A percentile compares a stretch with the other conserved stretches of the same genome.
Conservation (phyloP, 1,140 invertebrate genomes). For the Lysiphlebus fabarum region DNA sequence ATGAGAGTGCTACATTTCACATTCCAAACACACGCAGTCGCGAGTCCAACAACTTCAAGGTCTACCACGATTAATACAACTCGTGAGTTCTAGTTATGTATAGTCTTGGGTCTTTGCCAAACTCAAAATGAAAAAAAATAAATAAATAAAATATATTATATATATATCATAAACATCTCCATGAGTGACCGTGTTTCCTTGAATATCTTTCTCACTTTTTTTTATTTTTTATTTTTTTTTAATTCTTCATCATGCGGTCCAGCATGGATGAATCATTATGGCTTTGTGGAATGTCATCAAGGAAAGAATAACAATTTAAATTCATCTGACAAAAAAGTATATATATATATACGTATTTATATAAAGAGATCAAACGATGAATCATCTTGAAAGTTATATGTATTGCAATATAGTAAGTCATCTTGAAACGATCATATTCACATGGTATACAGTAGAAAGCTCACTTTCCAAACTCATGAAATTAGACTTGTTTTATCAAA, state of each 20-base stretch:
- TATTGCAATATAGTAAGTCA: no score
- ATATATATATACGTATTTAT: slow-evolving; percentile 13
- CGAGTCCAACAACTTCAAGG: neutral
- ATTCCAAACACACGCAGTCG: slow-evolving; percentile 11
- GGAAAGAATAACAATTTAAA: slow-evolving; percentile 21
- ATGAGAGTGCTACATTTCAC: slow-evolving; percentile 23
- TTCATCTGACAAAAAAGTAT: no score
- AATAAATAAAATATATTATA: slow-evolving; percentile 3
- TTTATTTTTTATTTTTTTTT: no score
- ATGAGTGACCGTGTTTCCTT: slow-evolving; percentile 1
- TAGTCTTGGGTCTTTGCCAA: slow-evolving; percentile 9
- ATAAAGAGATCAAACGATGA: slow-evolving; percentile 10
- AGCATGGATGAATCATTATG: slow-evolving; percentile 23
- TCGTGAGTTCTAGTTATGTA: slow-evolving; percentile 14
- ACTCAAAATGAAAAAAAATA: neutral
- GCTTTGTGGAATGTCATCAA: slow-evolving; percentile 26
- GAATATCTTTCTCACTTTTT: neutral
- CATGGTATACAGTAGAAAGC: no score
- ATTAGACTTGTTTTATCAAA: neutral
- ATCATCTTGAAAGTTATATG: slow-evolving; percentile 1
- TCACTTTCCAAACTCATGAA: slow-evolving; percentile 1
- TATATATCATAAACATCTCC: neutral
- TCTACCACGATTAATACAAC: neutral
- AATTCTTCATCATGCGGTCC: no score
- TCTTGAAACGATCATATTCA: no score